phyloP scores from a whole-genome alignment of 1,140 invertebrate genomes.

The Triops cancriformis region DNA sequence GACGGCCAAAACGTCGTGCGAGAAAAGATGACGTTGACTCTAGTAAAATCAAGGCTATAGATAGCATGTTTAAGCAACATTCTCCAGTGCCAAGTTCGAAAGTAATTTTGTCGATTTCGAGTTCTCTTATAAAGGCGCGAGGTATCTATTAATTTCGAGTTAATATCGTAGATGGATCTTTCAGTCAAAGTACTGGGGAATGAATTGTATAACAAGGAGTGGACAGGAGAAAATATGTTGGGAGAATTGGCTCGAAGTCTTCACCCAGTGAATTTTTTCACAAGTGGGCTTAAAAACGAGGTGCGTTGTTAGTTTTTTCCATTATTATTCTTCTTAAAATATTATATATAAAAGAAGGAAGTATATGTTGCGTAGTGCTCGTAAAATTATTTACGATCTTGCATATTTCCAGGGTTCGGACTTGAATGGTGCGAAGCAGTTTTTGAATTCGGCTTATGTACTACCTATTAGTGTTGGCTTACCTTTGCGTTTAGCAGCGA shows the following conservation, averaged over 20 bases:
- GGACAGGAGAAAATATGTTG: constrained; percentile 58
- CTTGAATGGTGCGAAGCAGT: constrained; percentile 18
- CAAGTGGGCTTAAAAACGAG: constrained; percentile 14
- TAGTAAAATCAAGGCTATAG: constrained; percentile 46
- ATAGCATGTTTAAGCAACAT: constrained; percentile 45
- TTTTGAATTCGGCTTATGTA: constrained; percentile 20
- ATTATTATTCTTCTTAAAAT: too few species aligned
- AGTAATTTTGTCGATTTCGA: background rate
- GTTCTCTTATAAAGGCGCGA: background rate
- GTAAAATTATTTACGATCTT: background rate
- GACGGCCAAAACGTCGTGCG: constrained; percentile 43
- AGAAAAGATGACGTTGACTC: constrained; percentile 36
- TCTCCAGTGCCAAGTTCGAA: background rate
- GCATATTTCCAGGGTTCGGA: background rate
- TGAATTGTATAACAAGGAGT: constrained; percentile 58
- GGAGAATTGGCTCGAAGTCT: constrained; percentile 48
- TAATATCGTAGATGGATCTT: constrained; percentile 40
- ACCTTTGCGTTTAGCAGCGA: constrained; percentile 69
- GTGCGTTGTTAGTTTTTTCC: background rate
- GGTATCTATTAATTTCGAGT: constrained; percentile 12
- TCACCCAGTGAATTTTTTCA: constrained; percentile 44
- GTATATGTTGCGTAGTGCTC: too few species aligned
- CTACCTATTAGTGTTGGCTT: constrained; percentile 73
- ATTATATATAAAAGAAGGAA: background rate
- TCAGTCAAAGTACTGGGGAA: constrained; percentile 64